Evolutionary conservation across 1,140 invertebrate genomes (phyloP).

Genomic region (Brachionus koreanus): DNA sequence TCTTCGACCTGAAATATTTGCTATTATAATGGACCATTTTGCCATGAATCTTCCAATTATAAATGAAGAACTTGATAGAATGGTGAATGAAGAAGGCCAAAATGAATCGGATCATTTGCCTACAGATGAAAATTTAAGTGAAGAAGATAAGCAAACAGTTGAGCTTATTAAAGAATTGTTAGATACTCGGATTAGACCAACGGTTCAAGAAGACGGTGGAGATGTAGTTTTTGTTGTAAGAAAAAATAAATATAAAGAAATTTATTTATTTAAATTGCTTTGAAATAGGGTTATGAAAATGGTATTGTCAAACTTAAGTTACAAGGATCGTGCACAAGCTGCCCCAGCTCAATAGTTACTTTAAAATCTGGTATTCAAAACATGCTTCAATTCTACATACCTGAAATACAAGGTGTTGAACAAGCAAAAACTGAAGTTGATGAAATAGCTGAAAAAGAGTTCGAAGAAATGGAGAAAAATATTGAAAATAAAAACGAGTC

Average conservation of each 20-base stretch:
- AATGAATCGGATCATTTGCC: slow-evolving; percentile 15
- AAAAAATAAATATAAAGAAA: background rate
- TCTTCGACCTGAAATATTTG: slow-evolving; percentile 93
- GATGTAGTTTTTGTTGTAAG: slow-evolving; percentile 87
- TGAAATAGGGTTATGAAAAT: slow-evolving; percentile 65
- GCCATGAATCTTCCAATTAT: slow-evolving; percentile 83
- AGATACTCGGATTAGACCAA: slow-evolving; percentile 92
- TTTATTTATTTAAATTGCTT: background rate
- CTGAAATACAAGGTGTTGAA: slow-evolving; percentile 70
- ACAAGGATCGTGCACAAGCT: slow-evolving; percentile 86
- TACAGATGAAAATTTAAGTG: slow-evolving; percentile 27
- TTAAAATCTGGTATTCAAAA: slow-evolving; percentile 97
- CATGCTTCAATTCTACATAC: slow-evolving; percentile 99
- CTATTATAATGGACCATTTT: slow-evolving; percentile 98
- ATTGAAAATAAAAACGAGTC: slow-evolving; percentile 46
- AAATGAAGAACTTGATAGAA: slow-evolving; percentile 69
- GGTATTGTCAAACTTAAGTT: slow-evolving; percentile 90
- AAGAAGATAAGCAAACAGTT: slow-evolving; percentile 89
- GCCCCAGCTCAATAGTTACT: slow-evolving; percentile 95
- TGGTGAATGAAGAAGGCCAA: slow-evolving; percentile 46
- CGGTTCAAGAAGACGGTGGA: slow-evolving; percentile 97
- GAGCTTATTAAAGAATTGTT: slow-evolving; percentile 96
- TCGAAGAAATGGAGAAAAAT: slow-evolving; percentile 79
- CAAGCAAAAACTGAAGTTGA: slow-evolving; percentile 80
- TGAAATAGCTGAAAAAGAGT: slow-evolving; percentile 74